Evolutionary conservation across 1,140 invertebrate genomes (phyloP).

Genomic region (Sycobia sp.): DNA sequence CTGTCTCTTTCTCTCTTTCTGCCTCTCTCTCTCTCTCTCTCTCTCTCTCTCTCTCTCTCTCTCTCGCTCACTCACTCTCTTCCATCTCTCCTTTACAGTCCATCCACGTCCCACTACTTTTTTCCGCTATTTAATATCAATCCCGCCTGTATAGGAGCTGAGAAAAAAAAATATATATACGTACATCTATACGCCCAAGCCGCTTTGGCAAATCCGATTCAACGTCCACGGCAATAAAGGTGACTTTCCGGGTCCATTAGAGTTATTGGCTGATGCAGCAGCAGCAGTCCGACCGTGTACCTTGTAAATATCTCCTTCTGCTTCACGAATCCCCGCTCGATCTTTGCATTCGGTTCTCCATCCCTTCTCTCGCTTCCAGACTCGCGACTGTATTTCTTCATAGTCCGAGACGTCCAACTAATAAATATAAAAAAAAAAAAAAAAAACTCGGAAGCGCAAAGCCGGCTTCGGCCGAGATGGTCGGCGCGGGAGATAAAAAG

Average conservation of each 20-base stretch:
- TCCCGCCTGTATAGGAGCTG: slow-evolving; percentile 16
- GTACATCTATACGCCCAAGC: no score
- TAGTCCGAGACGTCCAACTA: background rate
- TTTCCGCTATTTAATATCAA: slow-evolving; percentile 32
- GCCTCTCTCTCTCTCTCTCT: background rate
- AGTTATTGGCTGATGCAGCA: slow-evolving; percentile 35
- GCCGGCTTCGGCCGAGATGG: no score
- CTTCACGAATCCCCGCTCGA: no score
- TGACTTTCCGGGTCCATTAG: slow-evolving; percentile 38
- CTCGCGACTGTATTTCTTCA: no score
- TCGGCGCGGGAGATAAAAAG: no score
- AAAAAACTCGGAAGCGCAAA: background rate
- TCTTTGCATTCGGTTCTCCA: background rate
- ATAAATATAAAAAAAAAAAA: background rate
- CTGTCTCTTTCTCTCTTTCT: no score
- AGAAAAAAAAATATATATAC: no score
- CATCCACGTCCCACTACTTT: background rate
- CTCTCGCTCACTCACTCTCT: no score
- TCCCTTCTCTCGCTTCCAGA: background rate
- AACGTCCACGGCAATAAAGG: slow-evolving; percentile 37
- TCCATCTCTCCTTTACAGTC: background rate
- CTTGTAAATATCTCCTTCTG: no score
- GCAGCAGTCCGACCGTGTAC: no score
- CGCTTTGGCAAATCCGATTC: slow-evolving; percentile 8
- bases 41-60: background rate